These are phyloP conservation scores for Mormyrops attenuatus DNA, from an alignment of 2,797 vertebrate species.

Conservation along the genomic window DNA sequence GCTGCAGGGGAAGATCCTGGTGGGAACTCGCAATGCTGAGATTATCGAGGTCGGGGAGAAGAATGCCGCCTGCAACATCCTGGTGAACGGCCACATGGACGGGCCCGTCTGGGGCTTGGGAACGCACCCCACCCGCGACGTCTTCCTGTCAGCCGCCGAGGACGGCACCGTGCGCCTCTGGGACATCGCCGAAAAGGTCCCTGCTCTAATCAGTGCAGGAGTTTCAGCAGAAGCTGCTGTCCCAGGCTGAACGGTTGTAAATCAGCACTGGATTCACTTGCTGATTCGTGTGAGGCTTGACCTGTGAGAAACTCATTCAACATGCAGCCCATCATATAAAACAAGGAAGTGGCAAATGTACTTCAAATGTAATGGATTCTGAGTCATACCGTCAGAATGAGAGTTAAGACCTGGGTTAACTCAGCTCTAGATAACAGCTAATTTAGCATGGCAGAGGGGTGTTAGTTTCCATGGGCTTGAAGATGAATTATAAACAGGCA, in stretches of 20 bases:
- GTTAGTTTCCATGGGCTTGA: neutral
- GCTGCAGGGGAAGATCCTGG: constrained; percentile 86
- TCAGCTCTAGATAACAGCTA: neutral
- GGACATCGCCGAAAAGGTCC: constrained; percentile 90
- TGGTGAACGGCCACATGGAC: constrained; percentile 91
- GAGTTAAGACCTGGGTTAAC: neutral
- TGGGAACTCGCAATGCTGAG: constrained; percentile 89
- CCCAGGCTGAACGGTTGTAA: neutral
- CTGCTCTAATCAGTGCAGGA: constrained; percentile 16
- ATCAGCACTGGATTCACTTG: neutral
- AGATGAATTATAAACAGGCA: neutral
- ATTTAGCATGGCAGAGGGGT: neutral
- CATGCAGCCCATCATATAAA: neutral
- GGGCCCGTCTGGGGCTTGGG: constrained; percentile 90
- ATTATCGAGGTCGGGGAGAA: constrained; percentile 97
- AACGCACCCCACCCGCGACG: constrained; percentile 84
- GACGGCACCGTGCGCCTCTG: constrained; percentile 92
- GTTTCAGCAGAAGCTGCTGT: neutral
- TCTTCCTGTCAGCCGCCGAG: constrained; percentile 90
- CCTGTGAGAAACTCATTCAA: neutral
- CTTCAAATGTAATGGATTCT: neutral
- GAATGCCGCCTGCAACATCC: constrained; percentile 88
- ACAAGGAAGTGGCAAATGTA: neutral
- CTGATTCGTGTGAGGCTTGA: neutral
- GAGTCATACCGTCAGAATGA: neutral